Evolutionary conservation across 1,140 invertebrate genomes (phyloP).

Genomic region (Nasonia longicornis): DNA sequence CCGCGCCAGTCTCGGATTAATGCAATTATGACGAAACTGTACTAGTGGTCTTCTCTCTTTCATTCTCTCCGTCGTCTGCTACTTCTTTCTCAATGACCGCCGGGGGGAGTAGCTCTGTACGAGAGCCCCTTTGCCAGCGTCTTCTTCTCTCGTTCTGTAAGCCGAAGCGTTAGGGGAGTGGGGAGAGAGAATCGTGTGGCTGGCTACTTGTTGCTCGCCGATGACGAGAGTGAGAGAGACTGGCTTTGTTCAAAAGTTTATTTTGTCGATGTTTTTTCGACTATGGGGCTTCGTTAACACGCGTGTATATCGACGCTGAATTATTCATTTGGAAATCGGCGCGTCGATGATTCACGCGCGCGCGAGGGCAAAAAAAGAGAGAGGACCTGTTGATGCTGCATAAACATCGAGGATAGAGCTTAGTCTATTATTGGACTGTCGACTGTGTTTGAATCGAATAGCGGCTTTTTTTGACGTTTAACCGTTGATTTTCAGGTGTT

Average conservation of each 20-base stretch:
- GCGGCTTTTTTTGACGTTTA: too few species aligned
- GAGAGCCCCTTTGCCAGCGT: not conserved
- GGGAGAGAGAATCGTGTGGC: constrained; percentile 13
- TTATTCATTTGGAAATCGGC: not conserved
- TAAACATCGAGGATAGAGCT: not conserved
- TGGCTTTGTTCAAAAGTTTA: not conserved
- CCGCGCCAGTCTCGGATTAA: not conserved
- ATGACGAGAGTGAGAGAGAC: not conserved
- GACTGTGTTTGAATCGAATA: too few species aligned
- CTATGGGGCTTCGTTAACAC: not conserved
- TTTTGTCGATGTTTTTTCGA: not conserved
- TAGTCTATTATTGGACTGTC: not conserved
- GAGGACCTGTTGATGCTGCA: constrained; percentile 24
- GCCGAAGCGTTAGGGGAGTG: not conserved
- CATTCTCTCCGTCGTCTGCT: not conserved
- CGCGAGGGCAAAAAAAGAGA: not conserved
- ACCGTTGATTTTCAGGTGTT: too few species aligned
- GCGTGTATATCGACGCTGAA: not conserved
- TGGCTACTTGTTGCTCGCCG: constrained; percentile 21
- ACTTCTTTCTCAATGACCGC: not conserved
- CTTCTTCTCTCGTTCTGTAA: constrained; percentile 6
- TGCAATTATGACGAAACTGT: constrained; percentile 32
- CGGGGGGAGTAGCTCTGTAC: not conserved
- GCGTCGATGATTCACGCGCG: not conserved
- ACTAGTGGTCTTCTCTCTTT: not conserved